Evolutionary conservation across 1,140 invertebrate genomes (phyloP).

Genomic region (Saccostrea echinata): DNA sequence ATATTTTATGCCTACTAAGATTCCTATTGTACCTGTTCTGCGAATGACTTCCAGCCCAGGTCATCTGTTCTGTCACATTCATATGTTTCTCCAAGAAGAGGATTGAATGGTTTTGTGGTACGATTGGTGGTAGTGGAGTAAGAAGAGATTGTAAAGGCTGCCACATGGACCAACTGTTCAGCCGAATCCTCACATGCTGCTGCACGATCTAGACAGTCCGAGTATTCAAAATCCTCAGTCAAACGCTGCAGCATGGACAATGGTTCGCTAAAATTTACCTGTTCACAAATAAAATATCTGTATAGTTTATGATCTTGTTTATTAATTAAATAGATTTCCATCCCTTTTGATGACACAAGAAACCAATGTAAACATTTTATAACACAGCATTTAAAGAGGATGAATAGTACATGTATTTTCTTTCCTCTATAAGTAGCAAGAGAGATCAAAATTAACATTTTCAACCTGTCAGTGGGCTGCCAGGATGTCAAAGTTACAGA

Average conservation of each 20-base stretch:
- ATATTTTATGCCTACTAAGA: too few relatives aligned
- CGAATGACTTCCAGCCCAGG: slow-evolving; percentile 96
- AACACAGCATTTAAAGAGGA: too few relatives aligned
- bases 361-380: too few relatives aligned
- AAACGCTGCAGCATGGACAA: slow-evolving; percentile 98
- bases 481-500: too few relatives aligned
- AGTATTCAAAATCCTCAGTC: slow-evolving; percentile 99
- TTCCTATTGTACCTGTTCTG: slow-evolving; percentile 88
- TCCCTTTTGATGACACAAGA: too few relatives aligned
- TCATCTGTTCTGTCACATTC: slow-evolving; percentile 98
- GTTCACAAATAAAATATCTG: too few relatives aligned
- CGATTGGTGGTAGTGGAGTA: slow-evolving; percentile 91
- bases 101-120: slow-evolving; percentile 83
- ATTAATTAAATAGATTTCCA: too few relatives aligned
- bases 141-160: slow-evolving; percentile 97
- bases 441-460: too few relatives aligned
- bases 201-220: slow-evolving; percentile 92
- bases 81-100: slow-evolving; percentile 93
- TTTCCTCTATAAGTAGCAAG: too few relatives aligned
- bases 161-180: slow-evolving; percentile 96
- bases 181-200: slow-evolving; percentile 87
- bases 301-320: too few relatives aligned
- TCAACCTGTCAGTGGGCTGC: too few relatives aligned
- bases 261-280: slow-evolving; percentile 99
- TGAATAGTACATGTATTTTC: too few relatives aligned